Evolutionary conservation across 1,140 invertebrate genomes (phyloP), one percentile per base, ranked within the genome.

Genomic region (Heliconius congener): DNA sequence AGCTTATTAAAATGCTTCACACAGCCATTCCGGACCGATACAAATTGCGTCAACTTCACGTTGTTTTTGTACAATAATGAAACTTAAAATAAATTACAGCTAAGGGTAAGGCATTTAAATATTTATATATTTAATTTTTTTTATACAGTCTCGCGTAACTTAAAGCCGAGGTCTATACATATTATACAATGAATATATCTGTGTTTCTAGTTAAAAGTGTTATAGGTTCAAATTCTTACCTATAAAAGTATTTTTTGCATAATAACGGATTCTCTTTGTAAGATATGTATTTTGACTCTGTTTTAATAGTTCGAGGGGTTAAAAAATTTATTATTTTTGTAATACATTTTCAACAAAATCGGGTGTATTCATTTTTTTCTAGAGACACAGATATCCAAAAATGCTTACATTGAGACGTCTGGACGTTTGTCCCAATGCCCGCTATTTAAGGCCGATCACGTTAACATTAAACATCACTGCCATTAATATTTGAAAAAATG

Each of bases 101-200:
- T 91, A 90, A 85, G 27, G 87, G 87, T 92, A 91, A 91, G 90
- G 90, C 91, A 92, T 93, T 72, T 88, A 92, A 89, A 88, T 91
- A 90, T 89, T 83, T 83, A 89, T 90, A 94, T 88, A 93, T 87
- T 85, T 81, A 82, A 83, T 84, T 80, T 83, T 87, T 87, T 90
- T 85, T 93, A 91, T 93, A 89, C 91, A 93, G 91, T 93, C 91
- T 92, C 88, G 88, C 86, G 82, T 85, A 87, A 87, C 86, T 93
- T 91, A 91, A 91, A 91, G 87, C 87, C 83, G 87, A 90, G 82
- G 83, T 88, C 79, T 91, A 87, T 90, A 91, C 87, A 90, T 84
- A 84, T 81, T 87, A 88, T 86, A 91, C 87, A 72, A 39, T 72
- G 30, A 72, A 72, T 66, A 27, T 66, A 66, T 30, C 60, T 30